phyloP scores from a whole-genome alignment of 2,113 vertebrate species.

The Pleuronectes platessa region DNA sequence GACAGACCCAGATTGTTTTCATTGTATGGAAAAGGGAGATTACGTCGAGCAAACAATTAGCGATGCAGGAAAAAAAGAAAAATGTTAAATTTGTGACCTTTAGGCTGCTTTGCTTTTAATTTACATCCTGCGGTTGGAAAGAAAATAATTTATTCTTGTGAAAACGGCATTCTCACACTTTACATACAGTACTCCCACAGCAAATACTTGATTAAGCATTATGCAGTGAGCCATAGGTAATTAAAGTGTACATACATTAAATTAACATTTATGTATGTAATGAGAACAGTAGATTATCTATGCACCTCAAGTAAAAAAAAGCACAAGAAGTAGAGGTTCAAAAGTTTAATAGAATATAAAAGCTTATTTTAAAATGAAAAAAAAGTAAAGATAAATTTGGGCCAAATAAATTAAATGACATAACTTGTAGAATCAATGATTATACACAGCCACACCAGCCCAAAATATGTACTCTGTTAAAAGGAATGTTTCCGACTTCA shows the following conservation, averaged over 20 bases:
- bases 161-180: conserved; percentile 9
- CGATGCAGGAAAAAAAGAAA: not conserved
- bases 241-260: conserved; percentile 32
- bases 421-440: not conserved
- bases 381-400: too few species aligned
- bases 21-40: conserved; percentile 8
- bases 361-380: not conserved
- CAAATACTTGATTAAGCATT: conserved; percentile 13
- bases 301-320: not conserved
- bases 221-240: conserved; percentile 25
- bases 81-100: not conserved
- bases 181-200: not conserved
- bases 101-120: conserved; percentile 7
- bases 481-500: too few species aligned
- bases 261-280: not conserved
- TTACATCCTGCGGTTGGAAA: too few species aligned
- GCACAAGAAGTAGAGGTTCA: not conserved
- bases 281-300: not conserved
- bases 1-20: not conserved
- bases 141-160: not conserved
- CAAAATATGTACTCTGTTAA: too few species aligned
- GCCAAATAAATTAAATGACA: not conserved
- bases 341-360: not conserved
- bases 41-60: conserved; percentile 13
- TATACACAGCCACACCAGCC: too few species aligned